Conservation (phyloP, 1,140 invertebrate genomes). For the Thalassaphorura encarpata region DNA sequence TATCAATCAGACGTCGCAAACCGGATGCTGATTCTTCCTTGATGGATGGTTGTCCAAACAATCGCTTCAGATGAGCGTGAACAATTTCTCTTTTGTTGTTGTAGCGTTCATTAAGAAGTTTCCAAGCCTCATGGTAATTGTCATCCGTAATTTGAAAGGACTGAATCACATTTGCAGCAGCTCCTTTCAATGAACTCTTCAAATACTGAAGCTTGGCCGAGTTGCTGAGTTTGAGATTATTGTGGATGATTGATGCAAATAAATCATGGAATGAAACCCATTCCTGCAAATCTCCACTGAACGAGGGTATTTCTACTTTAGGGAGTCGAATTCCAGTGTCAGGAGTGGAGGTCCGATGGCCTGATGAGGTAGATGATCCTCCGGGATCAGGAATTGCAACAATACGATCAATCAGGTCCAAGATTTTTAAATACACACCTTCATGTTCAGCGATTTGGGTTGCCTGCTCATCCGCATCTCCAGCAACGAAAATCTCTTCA, state of each 20-base stretch:
- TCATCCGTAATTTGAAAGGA: background rate
- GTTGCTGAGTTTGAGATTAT: background rate
- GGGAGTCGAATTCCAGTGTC: too few species aligned
- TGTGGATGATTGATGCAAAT: constrained; percentile 8
- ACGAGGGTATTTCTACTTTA: constrained; percentile 9
- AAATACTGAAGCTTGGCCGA: constrained; percentile 13
- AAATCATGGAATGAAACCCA: constrained; percentile 20
- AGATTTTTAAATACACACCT: too few species aligned
- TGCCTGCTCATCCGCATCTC: too few species aligned
- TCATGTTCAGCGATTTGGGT: too few species aligned
- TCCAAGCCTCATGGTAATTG: constrained; percentile 13
- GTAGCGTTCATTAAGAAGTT: constrained; percentile 5
- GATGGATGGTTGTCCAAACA: constrained; percentile 2
- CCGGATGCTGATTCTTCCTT: background rate
- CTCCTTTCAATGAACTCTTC: constrained; percentile 7
- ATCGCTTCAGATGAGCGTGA: background rate
- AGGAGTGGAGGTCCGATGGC: too few species aligned
- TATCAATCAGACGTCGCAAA: constrained; percentile 9
- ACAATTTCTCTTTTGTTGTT: constrained; percentile 20
- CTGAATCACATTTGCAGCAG: background rate
- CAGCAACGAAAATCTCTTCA: too few species aligned
- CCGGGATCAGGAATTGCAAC: too few species aligned
- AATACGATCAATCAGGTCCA: too few species aligned
- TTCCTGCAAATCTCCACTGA: constrained; percentile 3
- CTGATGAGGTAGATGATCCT: too few species aligned